Percentiles rank a stretch among this genome's conserved stretches.
These are phyloP conservation scores for Tyto alba DNA, from an alignment of 2,113 vertebrate genomes.

Conservation along the genomic window DNA sequence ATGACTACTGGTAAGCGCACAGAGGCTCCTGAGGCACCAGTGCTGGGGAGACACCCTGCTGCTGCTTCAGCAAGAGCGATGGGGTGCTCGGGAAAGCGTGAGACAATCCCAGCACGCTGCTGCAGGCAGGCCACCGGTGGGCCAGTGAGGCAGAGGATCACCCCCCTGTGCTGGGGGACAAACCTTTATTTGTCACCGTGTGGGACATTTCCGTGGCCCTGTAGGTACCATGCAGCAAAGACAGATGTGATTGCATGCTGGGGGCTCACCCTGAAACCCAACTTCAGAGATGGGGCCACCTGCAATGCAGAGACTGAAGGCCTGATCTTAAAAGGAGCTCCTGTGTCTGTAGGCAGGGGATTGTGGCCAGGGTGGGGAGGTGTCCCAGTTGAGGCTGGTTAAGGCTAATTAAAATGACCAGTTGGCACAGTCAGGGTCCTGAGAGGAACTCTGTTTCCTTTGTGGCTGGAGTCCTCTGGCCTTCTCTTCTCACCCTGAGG, in stretches of 20 bases:
- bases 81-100: rapidly evolving
- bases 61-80: neutral
- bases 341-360: neutral
- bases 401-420: neutral
- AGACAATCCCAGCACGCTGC: neutral
- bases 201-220: neutral
- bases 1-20: slow-evolving; percentile 90
- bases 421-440: neutral
- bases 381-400: neutral
- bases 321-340: neutral
- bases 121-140: neutral
- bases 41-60: neutral
- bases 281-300: neutral
- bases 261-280: neutral
- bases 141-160: neutral
- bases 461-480: neutral
- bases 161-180: neutral
- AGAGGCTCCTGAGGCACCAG: neutral
- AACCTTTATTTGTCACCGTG: neutral
- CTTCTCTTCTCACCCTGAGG: neutral
- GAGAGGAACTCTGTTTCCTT: neutral
- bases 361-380: neutral
- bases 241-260: neutral
- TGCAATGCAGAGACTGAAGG: neutral
- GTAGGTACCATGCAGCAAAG: neutral